Conservation (phyloP, 2,888 invertebrate species). For the Laothoe populi region DNA sequence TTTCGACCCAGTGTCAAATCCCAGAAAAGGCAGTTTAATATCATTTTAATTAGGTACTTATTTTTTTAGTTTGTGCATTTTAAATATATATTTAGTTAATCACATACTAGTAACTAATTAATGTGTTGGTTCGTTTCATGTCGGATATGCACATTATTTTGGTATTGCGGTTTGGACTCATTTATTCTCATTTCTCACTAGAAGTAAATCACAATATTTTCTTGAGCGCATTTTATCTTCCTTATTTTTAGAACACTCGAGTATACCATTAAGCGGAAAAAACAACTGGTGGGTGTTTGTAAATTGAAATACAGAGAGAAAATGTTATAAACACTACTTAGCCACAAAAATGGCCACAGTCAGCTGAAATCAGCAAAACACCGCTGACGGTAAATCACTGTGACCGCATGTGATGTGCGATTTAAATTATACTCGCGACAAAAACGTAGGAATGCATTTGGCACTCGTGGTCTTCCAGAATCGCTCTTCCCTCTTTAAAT, state of each 20-base stretch:
- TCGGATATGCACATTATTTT: too few species aligned
- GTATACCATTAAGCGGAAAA: conserved; percentile 3
- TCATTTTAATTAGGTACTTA: too few species aligned
- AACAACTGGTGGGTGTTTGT: conserved; percentile 20
- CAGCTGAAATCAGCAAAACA: conserved; percentile 11
- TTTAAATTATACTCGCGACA: conserved; percentile 20
- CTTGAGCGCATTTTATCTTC: background rate
- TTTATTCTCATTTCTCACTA: too few species aligned
- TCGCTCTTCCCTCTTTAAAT: conserved; percentile 19
- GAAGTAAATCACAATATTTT: background rate
- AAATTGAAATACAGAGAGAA: conserved; percentile 19
- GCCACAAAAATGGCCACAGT: conserved; percentile 20
- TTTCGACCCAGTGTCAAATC: too few species aligned
- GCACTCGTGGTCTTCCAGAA: conserved; percentile 20
- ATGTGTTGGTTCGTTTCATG: too few species aligned
- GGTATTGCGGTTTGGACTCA: too few species aligned
- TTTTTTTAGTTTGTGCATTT: too few species aligned
- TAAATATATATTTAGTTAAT: too few species aligned
- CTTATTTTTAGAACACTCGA: conserved; percentile 19
- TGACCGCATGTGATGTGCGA: conserved; percentile 20
- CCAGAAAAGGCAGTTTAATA: too few species aligned
- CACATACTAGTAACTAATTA: too few species aligned
- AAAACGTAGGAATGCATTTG: conserved; percentile 19
- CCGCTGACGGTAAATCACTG: conserved; percentile 17
- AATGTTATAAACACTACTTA: conserved; percentile 21